These are phyloP conservation scores for Halichoeres trimaculatus DNA, from an alignment of 2,113 vertebrate genomes.

Conservation along the genomic window DNA sequence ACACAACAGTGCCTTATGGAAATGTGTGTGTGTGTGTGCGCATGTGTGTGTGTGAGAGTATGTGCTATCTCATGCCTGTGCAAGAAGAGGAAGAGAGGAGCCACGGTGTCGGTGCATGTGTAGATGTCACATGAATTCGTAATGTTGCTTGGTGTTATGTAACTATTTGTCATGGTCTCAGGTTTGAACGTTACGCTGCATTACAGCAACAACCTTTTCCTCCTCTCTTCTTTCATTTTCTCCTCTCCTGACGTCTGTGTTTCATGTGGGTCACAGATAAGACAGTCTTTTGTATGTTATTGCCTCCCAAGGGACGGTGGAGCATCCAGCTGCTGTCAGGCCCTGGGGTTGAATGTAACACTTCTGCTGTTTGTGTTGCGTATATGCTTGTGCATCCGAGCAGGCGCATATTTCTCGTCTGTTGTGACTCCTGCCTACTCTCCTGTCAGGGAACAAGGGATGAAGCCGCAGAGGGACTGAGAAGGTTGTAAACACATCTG, in stretches of 20 bases:
- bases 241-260: constrained; percentile 1
- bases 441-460: constrained; percentile 34
- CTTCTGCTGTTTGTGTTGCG: constrained; percentile 27
- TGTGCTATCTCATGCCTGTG: not conserved
- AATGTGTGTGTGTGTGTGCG: not conserved
- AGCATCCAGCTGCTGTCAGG: constrained; percentile 40
- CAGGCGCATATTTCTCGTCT: constrained; percentile 18
- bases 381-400: constrained; percentile 15
- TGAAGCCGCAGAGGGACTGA: not conserved
- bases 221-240: constrained; percentile 2
- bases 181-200: constrained; percentile 20
- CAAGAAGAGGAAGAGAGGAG: not conserved
- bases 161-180: constrained; percentile 42
- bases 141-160: constrained; percentile 27
- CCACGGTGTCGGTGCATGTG: constrained; percentile 7
- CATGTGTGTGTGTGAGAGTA: not conserved
- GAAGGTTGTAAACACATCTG: constrained; percentile 46
- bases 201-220: constrained; percentile 8
- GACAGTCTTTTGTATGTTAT: constrained; percentile 31
- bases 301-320: constrained; percentile 30
- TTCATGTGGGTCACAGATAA: constrained; percentile 30
- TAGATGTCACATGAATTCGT: constrained; percentile 28
- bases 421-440: constrained; percentile 47
- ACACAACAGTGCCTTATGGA: constrained; percentile 53
- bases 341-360: constrained; percentile 10